A percentile compares a stretch with the other conserved stretches of the same genome.
Conservation (phyloP, 2,113 vertebrate species). For the Azemiops feae region DNA sequence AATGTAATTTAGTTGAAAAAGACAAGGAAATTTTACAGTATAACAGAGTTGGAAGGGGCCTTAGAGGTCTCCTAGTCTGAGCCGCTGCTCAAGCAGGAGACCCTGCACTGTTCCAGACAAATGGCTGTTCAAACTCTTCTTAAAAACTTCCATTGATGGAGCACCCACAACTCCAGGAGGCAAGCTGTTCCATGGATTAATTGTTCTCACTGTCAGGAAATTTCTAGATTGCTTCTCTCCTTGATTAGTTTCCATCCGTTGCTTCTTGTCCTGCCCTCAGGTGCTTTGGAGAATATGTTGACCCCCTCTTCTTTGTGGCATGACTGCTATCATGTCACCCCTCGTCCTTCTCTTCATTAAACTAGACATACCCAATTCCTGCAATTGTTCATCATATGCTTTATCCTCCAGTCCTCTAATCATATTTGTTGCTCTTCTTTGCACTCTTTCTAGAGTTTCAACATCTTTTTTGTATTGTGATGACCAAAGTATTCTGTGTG, state of each 20-base stretch:
- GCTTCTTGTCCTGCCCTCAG: not conserved
- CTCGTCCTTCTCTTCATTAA: not conserved
- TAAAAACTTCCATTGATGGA: not conserved
- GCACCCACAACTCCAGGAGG: not conserved
- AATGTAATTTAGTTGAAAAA: not conserved
- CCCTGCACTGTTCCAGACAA: not conserved
- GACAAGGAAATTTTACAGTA: not conserved
- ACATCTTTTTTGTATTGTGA: not conserved
- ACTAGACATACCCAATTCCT: not conserved
- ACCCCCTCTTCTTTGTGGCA: not conserved
- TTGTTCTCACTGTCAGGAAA: not conserved
- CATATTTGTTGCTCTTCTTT: not conserved
- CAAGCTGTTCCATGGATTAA: not conserved
- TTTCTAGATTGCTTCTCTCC: not conserved
- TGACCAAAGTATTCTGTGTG: not conserved
- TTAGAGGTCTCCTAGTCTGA: not conserved
- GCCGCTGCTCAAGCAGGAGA: not conserved
- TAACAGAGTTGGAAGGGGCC: not conserved
- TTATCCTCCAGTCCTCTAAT: not conserved
- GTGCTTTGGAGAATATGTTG: not conserved
- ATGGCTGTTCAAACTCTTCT: not conserved
- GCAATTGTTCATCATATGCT: not conserved
- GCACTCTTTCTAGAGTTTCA: not conserved
- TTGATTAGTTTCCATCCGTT: not conserved
- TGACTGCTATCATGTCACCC: not conserved